Evolutionary conservation across 2,113 vertebrate species (phyloP), one percentile per base, ranked within the genome.

Genomic region (Cheirogaleus medius): DNA sequence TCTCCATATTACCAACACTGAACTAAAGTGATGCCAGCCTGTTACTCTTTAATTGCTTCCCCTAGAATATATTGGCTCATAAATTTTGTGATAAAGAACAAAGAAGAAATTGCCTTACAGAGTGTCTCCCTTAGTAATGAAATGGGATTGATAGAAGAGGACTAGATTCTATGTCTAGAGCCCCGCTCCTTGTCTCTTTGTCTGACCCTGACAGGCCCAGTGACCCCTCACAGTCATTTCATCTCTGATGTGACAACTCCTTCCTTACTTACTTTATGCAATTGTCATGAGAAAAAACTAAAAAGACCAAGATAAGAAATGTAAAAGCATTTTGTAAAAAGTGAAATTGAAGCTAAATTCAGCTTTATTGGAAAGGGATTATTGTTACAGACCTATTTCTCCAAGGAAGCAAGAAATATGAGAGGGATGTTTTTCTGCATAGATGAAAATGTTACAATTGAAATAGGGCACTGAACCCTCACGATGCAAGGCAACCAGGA

Each of bases 11-110:
- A 47, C 58, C 76, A 86, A 92, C 64, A 90, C 3, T 71, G 52
- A 76, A 84, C 44, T 97, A 87, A 96, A 97, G 73, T 47, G 20
- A 97, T 85, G n/a, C n/a, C 27, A 76, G 87, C 42, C 80, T 89
- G 39, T 73, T 64, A 95, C 74, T 76, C 32, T 88, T 88, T 91
- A 77, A 90, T 95, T 85, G 37, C 37, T 74, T 94, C 39, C 37
- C 32, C 37, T 89, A 73, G 60, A 91, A 21, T 73, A 68, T 89
- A 95, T 87, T 13, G 47, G 58, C 81, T 92, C 47, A 73, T 90
- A 82, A 42, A 92, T 94, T 94, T 91, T 94, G 56, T 78, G 66
- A 74, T 86, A 90, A 96, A 95, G 54, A 90, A 66, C 64, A 83
- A 86, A 85, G 20, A 92, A 56, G 20, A 92, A 76, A 74, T 81